These are phyloP conservation scores for Azemiops feae DNA, from an alignment of 2,113 vertebrate genomes.

Conservation along the genomic window DNA sequence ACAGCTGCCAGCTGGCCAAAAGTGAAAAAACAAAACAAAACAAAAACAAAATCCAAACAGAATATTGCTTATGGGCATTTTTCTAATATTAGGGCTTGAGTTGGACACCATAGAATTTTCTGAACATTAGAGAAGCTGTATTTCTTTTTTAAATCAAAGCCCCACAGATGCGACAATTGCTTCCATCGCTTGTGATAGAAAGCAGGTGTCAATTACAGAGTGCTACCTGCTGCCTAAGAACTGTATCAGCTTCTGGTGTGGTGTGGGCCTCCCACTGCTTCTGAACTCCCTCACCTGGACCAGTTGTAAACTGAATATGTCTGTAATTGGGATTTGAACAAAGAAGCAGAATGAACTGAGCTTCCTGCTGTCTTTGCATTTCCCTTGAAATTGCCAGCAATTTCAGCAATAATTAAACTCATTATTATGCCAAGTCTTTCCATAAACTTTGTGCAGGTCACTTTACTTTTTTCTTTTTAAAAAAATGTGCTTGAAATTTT, in stretches of 20 bases:
- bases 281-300: not conserved
- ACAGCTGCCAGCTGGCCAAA: slow-evolving; percentile 21
- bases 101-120: not conserved
- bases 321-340: not conserved
- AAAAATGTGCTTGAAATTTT: not conserved
- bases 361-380: not conserved
- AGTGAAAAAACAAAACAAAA: not conserved
- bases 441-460: not conserved
- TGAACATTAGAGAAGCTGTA: not conserved
- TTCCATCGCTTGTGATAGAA: not conserved
- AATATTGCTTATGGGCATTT: not conserved
- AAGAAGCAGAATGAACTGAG: not conserved
- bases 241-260: not conserved
- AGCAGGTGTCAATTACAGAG: not conserved
- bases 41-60: not conserved
- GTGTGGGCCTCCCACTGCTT: not conserved
- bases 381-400: not conserved
- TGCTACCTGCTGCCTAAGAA: not conserved
- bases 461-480: not conserved
- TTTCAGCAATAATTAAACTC: not conserved
- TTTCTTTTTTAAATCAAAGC: not conserved
- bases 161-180: not conserved
- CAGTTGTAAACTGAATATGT: not conserved
- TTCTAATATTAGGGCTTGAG: not conserved
- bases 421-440: not conserved